Conservation (phyloP, 2,113 vertebrate genomes). For the Brachyistius frenatus region DNA sequence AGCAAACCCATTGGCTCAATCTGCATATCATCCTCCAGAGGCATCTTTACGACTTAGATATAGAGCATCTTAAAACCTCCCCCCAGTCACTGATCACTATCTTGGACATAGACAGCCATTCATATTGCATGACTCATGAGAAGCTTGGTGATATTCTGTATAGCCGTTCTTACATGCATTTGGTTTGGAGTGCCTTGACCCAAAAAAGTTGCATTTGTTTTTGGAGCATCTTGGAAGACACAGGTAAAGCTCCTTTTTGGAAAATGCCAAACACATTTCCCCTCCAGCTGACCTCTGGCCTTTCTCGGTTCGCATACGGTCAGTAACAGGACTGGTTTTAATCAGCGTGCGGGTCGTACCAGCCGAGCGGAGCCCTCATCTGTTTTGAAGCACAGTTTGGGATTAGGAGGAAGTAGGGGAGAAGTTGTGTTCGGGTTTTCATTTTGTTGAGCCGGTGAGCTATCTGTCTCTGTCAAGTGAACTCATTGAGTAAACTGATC, state of each 20-base stretch:
- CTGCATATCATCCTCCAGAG: slow-evolving; percentile 20
- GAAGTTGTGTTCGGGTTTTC: neutral
- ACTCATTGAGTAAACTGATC: slow-evolving; percentile 39
- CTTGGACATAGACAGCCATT: slow-evolving; percentile 34
- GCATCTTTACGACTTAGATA: slow-evolving; percentile 57
- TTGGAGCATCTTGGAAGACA: neutral
- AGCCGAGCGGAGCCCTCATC: slow-evolving; percentile 11
- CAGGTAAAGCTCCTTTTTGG: slow-evolving; percentile 7
- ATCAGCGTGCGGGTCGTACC: slow-evolving; percentile 44
- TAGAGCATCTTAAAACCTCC: slow-evolving; percentile 36
- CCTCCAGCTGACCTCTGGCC: slow-evolving; percentile 55
- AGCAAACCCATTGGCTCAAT: slow-evolving; percentile 12
- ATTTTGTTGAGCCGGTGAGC: slow-evolving; percentile 9
- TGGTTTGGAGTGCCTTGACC: neutral
- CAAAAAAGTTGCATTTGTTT: neutral
- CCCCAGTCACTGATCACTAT: slow-evolving; percentile 31
- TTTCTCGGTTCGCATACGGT: slow-evolving; percentile 44
- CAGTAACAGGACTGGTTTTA: slow-evolving; percentile 50
- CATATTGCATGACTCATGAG: slow-evolving; percentile 36
- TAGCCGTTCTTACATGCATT: neutral
- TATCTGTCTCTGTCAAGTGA: slow-evolving; percentile 42
- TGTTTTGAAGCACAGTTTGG: slow-evolving; percentile 40
- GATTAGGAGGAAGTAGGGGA: slow-evolving; percentile 9
- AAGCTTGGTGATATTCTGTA: slow-evolving; percentile 8
- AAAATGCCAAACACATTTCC: slow-evolving; percentile 62